Evolutionary conservation across 2,888 invertebrate genomes (phyloP).

Genomic region (Calameuta filiformis): DNA sequence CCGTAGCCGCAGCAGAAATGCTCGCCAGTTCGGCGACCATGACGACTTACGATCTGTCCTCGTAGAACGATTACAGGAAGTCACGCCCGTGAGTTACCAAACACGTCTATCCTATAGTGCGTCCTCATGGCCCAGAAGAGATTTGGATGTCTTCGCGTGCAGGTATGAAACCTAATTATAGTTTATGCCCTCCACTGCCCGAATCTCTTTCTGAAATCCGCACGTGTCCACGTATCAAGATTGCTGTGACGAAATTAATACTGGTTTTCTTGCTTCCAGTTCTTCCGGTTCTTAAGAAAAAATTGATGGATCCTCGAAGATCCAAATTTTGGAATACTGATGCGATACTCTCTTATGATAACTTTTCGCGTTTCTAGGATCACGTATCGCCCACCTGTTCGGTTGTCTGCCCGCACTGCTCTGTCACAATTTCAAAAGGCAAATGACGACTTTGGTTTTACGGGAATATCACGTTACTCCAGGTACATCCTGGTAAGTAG

Average conservation of each 20-base stretch:
- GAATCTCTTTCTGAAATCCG: neutral
- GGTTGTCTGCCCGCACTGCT: slow-evolving; percentile 12
- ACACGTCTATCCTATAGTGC: neutral
- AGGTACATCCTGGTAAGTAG: slow-evolving; percentile 7
- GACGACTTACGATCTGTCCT: slow-evolving; percentile 9
- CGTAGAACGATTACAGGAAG: slow-evolving; percentile 42
- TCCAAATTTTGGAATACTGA: neutral
- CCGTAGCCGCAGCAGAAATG: slow-evolving; percentile 44
- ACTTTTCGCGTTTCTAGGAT: neutral
- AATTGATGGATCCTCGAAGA: neutral
- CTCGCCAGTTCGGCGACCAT: slow-evolving; percentile 56
- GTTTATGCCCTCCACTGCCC: neutral
- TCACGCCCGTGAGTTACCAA: slow-evolving; percentile 38
- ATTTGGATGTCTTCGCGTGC: slow-evolving; percentile 18
- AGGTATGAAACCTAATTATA: neutral
- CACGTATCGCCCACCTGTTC: neutral
- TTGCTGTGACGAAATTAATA: neutral
- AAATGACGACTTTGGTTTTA: slow-evolving; percentile 41
- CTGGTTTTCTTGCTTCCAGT: neutral
- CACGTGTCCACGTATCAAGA: neutral
- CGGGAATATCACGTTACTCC: slow-evolving; percentile 24
- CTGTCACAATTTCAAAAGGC: slow-evolving; percentile 39
- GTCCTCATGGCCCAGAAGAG: slow-evolving; percentile 7
- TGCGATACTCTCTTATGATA: neutral
- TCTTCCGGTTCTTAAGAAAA: neutral